Conservation (phyloP, 2,888 invertebrate genomes). For the Auanema freiburgensis region DNA sequence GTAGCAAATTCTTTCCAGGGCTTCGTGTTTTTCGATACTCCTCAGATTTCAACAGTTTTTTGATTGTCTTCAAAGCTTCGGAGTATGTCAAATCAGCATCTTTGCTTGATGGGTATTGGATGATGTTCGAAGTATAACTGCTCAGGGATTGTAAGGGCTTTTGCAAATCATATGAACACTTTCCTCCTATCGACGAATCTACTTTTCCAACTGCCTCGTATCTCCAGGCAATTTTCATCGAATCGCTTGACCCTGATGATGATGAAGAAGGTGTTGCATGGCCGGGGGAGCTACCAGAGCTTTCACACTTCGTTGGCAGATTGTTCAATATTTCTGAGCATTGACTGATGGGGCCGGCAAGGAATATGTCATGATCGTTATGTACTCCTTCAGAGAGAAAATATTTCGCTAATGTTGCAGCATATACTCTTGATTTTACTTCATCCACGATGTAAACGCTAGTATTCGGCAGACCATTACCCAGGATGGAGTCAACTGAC, state of each 20-base stretch:
- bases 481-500: conserved; percentile 16
- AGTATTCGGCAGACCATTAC: conserved; percentile 16
- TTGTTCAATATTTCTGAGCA: conserved; percentile 3
- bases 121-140: not conserved
- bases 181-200: conserved; percentile 16
- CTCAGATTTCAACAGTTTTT: conserved; percentile 7
- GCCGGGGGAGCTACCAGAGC: not conserved
- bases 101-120: not conserved
- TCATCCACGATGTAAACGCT: conserved; percentile 17
- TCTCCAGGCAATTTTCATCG: conserved; percentile 20
- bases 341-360: conserved; percentile 10
- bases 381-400: conserved; percentile 21
- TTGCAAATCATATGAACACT: conserved; percentile 18
- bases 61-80: not conserved
- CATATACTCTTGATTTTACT: conserved; percentile 15
- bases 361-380: conserved; percentile 18
- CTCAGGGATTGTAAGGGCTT: conserved; percentile 4
- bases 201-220: conserved; percentile 17
- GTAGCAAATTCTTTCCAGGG: conserved; percentile 16
- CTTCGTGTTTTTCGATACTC: not conserved
- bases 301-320: conserved; percentile 12
- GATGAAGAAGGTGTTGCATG: not conserved
- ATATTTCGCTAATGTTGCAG: conserved; percentile 16
- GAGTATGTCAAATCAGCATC: not conserved
- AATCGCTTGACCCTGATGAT: not conserved